These are phyloP conservation scores for Elephantulus edwardii DNA, from an alignment of 2,113 vertebrate genomes.

Conservation along the genomic window DNA sequence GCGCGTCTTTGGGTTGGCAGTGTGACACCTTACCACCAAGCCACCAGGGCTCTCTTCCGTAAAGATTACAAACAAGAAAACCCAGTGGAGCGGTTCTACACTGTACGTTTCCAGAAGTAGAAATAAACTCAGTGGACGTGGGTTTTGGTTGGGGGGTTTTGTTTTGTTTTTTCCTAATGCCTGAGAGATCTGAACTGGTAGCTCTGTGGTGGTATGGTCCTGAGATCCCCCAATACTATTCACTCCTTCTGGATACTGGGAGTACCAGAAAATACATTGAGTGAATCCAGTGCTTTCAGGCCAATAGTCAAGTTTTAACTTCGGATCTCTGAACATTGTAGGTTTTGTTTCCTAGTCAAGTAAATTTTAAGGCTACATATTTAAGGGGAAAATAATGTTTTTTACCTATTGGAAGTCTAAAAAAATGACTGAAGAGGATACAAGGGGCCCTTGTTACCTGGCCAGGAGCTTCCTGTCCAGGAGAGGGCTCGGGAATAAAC, in stretches of 20 bases:
- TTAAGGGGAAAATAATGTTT: neutral
- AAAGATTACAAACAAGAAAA: neutral
- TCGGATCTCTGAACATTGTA: neutral
- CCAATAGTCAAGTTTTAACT: neutral
- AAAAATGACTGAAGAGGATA: neutral
- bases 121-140: too few species aligned
- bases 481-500: neutral
- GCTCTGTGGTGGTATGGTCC: fast-evolving
- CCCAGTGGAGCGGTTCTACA: neutral
- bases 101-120: neutral
- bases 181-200: fast-evolving
- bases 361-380: conserved; percentile 12
- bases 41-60: too few species aligned
- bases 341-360: conserved; percentile 3
- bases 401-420: neutral
- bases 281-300: fast-evolving
- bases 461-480: neutral
- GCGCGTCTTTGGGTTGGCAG: too few species aligned
- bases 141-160: neutral
- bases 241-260: neutral
- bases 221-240: neutral
- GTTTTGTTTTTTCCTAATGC: neutral
- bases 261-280: fast-evolving
- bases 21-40: too few species aligned
- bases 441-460: conserved; percentile 44